Evolutionary conservation across 2,888 invertebrate species (phyloP), one percentile per base, ranked within the genome.

Genomic region (Psococerastis gibbosa): DNA sequence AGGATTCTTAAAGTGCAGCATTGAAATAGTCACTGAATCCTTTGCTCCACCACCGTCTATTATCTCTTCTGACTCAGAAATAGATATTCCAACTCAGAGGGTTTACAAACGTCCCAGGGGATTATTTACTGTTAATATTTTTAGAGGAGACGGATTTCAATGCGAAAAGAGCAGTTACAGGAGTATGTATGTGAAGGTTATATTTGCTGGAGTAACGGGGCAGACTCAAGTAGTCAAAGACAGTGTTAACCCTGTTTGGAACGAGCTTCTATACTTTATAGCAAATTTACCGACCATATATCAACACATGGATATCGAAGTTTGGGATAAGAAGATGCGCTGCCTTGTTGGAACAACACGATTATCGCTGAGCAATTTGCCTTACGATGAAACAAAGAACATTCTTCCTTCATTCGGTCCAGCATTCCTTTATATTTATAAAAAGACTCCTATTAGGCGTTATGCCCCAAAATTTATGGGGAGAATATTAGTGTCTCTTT

Each of bases 1-100:
- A 38, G 38, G 38, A 6, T 38, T 18, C 38, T 13, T 38, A 16
- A 38, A 38, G 20, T 38, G 38, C 20, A 20, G 20, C 38, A 38
- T 38, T 5, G n/a, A 22, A 13, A 38, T 38, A 16, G 5, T 38
- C 5, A 20, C 16, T 13, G 22, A 38, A 38, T 16, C 17, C 22
- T 5, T 38, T 18, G 5, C 38, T 6, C 17, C 38, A 3, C 17
- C 17, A 38, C 38, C 38, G 38, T n/a, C n/a, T n/a, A n/a, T n/a
- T n/a, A n/a, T n/a, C n/a, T n/a, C n/a, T n/a, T n/a, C n/a, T n/a
- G n/a, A n/a, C n/a, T n/a, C n/a, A n/a, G n/a, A n/a, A n/a, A n/a
- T n/a, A n/a, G n/a, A n/a, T n/a, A n/a, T n/a, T n/a, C n/a, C n/a
- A n/a, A n/a, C n/a, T n/a, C n/a, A n/a, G n/a, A n/a, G n/a, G n/a